Conservation (phyloP, 2,113 vertebrate species). For the Candoia aspera region DNA sequence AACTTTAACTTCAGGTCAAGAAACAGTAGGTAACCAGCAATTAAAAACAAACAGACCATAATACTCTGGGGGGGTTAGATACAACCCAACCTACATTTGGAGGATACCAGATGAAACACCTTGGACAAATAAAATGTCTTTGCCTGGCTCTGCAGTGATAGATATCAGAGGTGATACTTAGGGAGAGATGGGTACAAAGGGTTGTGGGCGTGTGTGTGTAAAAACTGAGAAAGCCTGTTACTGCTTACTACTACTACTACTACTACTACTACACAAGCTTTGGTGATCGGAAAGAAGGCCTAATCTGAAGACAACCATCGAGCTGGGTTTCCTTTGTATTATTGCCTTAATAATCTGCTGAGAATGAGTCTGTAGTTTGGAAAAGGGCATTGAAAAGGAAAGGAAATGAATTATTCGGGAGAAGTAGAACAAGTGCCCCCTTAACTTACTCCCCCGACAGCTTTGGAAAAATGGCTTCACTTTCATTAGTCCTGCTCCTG, state of each 20-base stretch:
- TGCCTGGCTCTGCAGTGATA: neutral
- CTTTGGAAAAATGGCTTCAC: slow-evolving; percentile 48
- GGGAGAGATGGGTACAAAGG: neutral
- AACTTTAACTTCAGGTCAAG: neutral
- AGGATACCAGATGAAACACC: neutral
- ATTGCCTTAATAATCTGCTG: slow-evolving; percentile 40
- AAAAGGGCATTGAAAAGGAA: slow-evolving; percentile 36
- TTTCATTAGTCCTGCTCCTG: slow-evolving; percentile 39
- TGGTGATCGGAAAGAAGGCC: neutral
- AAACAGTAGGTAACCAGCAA: no score
- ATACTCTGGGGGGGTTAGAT: neutral
- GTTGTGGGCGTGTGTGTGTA: neutral
- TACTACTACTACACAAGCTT: no score
- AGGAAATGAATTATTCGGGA: slow-evolving; percentile 50
- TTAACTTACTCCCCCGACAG: slow-evolving; percentile 55
- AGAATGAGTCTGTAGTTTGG: slow-evolving; percentile 58
- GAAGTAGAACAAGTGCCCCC: slow-evolving; percentile 40
- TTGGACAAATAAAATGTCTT: neutral
- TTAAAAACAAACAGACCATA: neutral
- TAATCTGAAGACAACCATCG: neutral
- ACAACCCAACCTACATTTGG: neutral
- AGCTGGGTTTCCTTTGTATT: neutral
- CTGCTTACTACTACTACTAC: neutral
- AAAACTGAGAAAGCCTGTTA: neutral
- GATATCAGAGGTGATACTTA: neutral